Evolutionary conservation across 2,888 invertebrate species (phyloP).

Genomic region (Ephialtes manifestator): DNA sequence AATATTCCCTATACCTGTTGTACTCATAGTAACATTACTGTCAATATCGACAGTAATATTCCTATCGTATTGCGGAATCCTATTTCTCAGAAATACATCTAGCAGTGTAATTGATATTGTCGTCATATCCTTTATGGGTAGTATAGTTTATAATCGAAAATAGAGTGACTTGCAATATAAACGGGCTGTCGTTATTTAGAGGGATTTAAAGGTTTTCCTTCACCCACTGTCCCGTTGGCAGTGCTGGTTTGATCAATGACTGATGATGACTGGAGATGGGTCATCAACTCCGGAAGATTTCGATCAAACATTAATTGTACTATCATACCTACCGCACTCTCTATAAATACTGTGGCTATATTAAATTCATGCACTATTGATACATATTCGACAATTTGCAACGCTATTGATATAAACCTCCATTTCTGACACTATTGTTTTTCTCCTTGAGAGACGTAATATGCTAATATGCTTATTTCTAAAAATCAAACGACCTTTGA

Average conservation of each 20-base stretch:
- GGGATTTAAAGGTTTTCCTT: not conserved
- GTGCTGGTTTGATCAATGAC: not conserved
- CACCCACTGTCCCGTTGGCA: not conserved
- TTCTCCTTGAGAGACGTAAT: not conserved
- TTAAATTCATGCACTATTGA: not conserved
- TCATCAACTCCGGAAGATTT: not conserved
- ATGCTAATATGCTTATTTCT: not conserved
- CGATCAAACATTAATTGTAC: constrained; percentile 38
- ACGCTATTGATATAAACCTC: not conserved
- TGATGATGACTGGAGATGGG: not conserved
- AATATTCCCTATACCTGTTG: no score
- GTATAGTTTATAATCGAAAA: not conserved
- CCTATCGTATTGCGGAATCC: not conserved
- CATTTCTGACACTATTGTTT: not conserved
- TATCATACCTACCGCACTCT: not conserved
- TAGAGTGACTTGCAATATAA: not conserved
- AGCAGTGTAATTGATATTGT: not conserved
- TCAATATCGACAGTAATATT: no score
- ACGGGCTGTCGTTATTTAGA: not conserved
- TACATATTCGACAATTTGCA: not conserved
- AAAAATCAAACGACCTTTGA: not conserved
- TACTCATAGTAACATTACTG: no score
- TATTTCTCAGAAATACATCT: not conserved
- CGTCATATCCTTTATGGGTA: not conserved
- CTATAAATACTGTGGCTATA: constrained; percentile 5